Percentiles rank a stretch among this genome's conserved stretches.
These are phyloP conservation scores for Iselma pallidipennis DNA, from an alignment of 2,888 invertebrate genomes.

Conservation along the genomic window DNA sequence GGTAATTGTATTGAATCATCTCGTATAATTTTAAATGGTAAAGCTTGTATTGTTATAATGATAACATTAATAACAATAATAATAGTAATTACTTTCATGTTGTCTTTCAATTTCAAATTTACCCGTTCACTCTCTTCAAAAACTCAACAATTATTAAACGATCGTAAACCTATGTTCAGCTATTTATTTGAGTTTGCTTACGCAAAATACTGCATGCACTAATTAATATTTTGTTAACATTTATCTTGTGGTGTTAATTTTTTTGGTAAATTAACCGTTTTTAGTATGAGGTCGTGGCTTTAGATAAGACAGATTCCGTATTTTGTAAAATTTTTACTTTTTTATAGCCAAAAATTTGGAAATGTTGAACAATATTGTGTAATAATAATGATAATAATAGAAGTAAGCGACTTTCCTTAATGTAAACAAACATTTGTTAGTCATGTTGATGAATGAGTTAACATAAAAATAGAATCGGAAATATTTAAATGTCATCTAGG, in stretches of 20 bases:
- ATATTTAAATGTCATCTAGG: too few relatives aligned
- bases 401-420: too few relatives aligned
- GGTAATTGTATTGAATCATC: background rate
- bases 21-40: background rate
- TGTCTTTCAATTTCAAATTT: slow-evolving; percentile 2
- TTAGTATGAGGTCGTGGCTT: background rate
- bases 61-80: background rate
- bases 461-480: too few relatives aligned
- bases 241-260: slow-evolving; percentile 18
- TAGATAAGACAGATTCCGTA: background rate
- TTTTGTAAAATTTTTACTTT: too few relatives aligned
- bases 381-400: too few relatives aligned
- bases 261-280: background rate
- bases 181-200: slow-evolving; percentile 25
- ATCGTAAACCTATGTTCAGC: background rate
- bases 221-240: slow-evolving; percentile 21
- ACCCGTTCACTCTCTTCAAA: background rate
- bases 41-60: background rate
- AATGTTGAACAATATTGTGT: background rate
- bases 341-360: too few relatives aligned
- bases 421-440: background rate
- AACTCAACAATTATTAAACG: background rate
- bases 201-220: slow-evolving; percentile 17
- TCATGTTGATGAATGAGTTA: too few relatives aligned
- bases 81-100: slow-evolving; percentile 1